A percentile compares a stretch with the other conserved stretches of the same genome.
These are phyloP conservation scores for Caenorhabditis latens DNA, from an alignment of 1,140 invertebrate genomes.

Conservation along the genomic window DNA sequence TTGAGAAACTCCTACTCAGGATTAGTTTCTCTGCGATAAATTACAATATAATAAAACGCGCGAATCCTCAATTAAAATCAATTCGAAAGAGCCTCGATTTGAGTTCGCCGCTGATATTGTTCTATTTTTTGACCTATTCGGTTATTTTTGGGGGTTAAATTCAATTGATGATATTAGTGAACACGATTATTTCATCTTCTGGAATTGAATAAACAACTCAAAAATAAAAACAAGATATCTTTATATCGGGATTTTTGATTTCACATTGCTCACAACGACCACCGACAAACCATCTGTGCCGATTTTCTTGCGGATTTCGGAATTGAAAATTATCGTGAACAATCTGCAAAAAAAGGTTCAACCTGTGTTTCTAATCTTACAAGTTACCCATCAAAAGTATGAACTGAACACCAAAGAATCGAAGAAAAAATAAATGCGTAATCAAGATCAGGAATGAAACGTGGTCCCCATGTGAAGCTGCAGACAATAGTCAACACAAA, in stretches of 20 bases:
- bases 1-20: too few relatives aligned
- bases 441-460: neutral
- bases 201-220: too few relatives aligned
- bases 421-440: constrained; percentile 15
- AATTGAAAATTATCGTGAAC: constrained; percentile 13
- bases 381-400: constrained; percentile 14
- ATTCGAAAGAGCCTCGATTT: too few relatives aligned
- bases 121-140: too few relatives aligned
- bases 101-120: too few relatives aligned
- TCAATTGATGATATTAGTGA: too few relatives aligned
- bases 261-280: neutral
- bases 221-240: too few relatives aligned
- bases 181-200: too few relatives aligned
- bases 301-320: constrained; percentile 1
- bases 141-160: too few relatives aligned
- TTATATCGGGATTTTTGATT: neutral
- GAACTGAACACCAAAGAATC: neutral
- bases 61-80: too few relatives aligned
- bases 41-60: too few relatives aligned
- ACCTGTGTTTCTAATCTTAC: neutral
- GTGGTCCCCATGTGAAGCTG: constrained; percentile 13
- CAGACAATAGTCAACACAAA: neutral
- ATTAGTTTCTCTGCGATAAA: too few relatives aligned
- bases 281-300: neutral
- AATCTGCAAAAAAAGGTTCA: neutral